Conservation (phyloP, 2,113 vertebrate species). For the Globicephala melas region DNA sequence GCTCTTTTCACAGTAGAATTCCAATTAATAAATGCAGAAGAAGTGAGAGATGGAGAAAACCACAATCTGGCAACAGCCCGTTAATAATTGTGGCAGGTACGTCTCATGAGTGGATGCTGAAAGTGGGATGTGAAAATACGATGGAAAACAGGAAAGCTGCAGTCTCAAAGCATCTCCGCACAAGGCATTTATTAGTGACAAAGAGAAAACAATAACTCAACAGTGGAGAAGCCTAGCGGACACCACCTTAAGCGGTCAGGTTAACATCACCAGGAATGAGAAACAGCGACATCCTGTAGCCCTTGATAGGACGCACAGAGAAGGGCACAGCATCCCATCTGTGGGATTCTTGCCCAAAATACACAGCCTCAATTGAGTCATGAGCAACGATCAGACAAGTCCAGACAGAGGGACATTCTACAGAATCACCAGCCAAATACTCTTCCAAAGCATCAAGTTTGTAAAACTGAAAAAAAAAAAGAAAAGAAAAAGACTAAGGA, state of each 20-base stretch:
- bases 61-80: background rate
- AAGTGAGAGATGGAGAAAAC: background rate
- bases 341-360: background rate
- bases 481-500: background rate
- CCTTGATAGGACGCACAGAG: background rate
- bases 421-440: background rate
- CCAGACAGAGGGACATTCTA: background rate
- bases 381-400: background rate
- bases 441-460: background rate
- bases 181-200: background rate
- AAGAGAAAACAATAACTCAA: background rate
- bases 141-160: background rate
- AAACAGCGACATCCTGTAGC: background rate
- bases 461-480: background rate
- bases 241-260: background rate
- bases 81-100: background rate
- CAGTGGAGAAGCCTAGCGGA: background rate
- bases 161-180: background rate
- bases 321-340: background rate
- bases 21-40: background rate
- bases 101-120: background rate
- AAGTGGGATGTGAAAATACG: background rate
- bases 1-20: background rate
- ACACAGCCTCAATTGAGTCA: background rate
- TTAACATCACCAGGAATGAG: background rate